Evolutionary conservation across 1,140 invertebrate species (phyloP), one percentile per base, ranked within the genome.

Genomic region (Eriosoma lanigerum): DNA sequence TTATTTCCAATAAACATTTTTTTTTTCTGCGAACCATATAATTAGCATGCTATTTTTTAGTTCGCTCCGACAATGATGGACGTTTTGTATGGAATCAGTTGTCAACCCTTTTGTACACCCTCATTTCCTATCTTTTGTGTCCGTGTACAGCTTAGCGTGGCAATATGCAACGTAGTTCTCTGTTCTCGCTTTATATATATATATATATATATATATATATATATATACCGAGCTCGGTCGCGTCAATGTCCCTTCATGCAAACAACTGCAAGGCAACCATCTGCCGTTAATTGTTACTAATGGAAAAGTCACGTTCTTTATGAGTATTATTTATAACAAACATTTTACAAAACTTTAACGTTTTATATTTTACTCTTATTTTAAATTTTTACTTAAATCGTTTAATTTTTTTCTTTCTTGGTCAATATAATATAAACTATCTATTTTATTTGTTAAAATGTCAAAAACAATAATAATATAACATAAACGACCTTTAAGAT

Each of bases 61-160:
- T 60, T 46, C 56, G 17, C 44, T 38, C 21, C 44, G 15, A 24
- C 21, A 21, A 21, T 60, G 29, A 76, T 26, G 8, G 24, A 58
- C 75, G n/a, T 78, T 46, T 72, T 72, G 48, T 29, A 72, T 24
- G 9, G 17, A 29, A 62, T 24, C 75, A 29, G 48, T 32, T 26
- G 38, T 62, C 38, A 78, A 78, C 75, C 75, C 75, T 62, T 78
- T 38, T 29, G 24, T 56, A 76, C 38, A 38, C 75, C 38, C 75
- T 48, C 56, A n/a, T 78, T 62, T 78, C 44, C 44, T 56, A 78
- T 78, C 75, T 78, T 78, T 78, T 78, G 38, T 78, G 38, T 78
- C 17, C 38, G 38, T 38, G 26, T 21, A 26, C 56, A n/a, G 72
- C 10, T 62, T 26, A 62, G 1, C 66, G 8, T 54, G 52, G 52